Evolutionary conservation across 1,140 invertebrate genomes (phyloP).

Genomic region (Panulirus ornatus): DNA sequence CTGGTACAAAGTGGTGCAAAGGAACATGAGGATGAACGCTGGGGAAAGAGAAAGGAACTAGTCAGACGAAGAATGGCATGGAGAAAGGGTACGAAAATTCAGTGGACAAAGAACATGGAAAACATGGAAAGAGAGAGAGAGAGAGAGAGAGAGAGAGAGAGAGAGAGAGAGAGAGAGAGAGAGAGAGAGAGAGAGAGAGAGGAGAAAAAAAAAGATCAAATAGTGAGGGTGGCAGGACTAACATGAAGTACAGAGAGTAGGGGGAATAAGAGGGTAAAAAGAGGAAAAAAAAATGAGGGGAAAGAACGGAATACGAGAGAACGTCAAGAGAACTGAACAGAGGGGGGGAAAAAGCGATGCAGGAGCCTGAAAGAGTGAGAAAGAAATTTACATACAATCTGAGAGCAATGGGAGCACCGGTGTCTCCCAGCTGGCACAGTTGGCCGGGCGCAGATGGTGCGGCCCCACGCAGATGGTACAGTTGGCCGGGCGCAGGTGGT

Average conservation of each 20-base stretch:
- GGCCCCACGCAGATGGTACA: not conserved
- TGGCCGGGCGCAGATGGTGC: not conserved
- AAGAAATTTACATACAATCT: constrained; percentile 2
- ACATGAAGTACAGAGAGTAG: no score
- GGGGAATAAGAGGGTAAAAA: not conserved
- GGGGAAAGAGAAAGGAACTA: no score
- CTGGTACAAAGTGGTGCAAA: no score
- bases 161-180: not conserved
- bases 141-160: not conserved
- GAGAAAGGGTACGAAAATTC: no score
- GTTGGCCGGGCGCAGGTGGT: not conserved
- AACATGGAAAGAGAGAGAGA: not conserved
- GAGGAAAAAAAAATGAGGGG: not conserved
- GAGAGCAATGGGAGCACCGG: not conserved
- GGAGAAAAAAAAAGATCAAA: not conserved
- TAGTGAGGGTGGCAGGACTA: no score
- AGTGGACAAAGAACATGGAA: not conserved
- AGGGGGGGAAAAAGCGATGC: not conserved
- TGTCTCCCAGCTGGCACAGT: not conserved
- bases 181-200: not conserved
- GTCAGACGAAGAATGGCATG: no score
- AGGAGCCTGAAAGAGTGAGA: not conserved
- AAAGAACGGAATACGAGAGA: not conserved
- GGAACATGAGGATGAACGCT: no score
- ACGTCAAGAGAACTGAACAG: not conserved